Percentiles rank a stretch among this genome's conserved stretches.
Conservation (phyloP, 2,797 vertebrate species). For the Tokudaia muenninki region DNA sequence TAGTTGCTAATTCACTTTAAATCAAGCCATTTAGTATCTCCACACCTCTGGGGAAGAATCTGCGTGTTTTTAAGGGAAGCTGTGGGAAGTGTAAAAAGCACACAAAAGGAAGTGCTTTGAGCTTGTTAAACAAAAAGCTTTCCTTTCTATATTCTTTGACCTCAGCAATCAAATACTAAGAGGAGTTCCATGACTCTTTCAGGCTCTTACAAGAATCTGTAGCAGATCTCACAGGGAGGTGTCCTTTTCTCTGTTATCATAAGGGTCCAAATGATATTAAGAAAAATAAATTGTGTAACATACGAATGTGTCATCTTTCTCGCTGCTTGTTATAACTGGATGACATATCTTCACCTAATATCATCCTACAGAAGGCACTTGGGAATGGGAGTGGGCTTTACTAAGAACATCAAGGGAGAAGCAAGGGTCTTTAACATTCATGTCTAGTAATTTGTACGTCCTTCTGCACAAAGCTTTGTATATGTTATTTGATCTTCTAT, state of each 20-base stretch:
- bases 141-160: slow-evolving; percentile 52
- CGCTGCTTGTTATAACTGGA: not conserved
- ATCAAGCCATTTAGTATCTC: not conserved
- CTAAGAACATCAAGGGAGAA: not conserved
- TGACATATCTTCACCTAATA: not conserved
- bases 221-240: not conserved
- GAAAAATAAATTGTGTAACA: not conserved
- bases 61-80: slow-evolving; percentile 29
- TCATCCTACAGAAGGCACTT: not conserved
- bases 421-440: not conserved
- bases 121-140: slow-evolving; percentile 6
- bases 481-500: not conserved
- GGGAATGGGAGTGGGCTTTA: not conserved
- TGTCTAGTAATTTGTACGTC: not conserved
- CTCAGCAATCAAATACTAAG: not conserved
- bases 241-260: not conserved
- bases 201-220: not conserved
- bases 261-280: not conserved
- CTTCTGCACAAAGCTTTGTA: not conserved
- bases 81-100: not conserved
- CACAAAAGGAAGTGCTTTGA: not conserved
- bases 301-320: not conserved
- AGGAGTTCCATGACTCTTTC: not conserved
- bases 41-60: not conserved
- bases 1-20: not conserved